phyloP scores from a whole-genome alignment of 2,888 invertebrate genomes.

The Aspidiotus rigidus region DNA sequence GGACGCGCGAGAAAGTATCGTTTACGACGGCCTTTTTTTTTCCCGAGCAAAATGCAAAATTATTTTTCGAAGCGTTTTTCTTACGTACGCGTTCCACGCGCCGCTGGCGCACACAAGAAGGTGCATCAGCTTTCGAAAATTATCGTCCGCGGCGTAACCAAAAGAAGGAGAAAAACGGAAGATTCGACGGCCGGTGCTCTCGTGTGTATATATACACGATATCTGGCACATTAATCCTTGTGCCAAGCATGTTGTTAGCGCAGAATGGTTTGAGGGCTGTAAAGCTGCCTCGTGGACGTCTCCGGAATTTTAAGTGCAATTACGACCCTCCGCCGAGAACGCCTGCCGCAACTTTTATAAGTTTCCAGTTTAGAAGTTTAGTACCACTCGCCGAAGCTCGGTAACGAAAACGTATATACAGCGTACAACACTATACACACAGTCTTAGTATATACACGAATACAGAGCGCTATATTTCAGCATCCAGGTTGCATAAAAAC shows the following conservation, averaged over 20 bases:
- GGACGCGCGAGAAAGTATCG: too few species aligned
- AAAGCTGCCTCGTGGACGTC: constrained; percentile 24
- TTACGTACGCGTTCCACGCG: too few species aligned
- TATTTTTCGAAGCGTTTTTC: too few species aligned
- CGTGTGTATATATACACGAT: neutral
- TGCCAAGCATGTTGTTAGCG: constrained; percentile 25
- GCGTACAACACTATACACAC: neutral
- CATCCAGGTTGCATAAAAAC: constrained; percentile 19
- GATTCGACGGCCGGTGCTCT: neutral
- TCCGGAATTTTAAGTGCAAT: constrained; percentile 25
- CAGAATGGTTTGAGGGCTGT: constrained; percentile 13
- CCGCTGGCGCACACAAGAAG: neutral
- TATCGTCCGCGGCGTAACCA: constrained; percentile 3
- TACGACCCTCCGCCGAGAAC: constrained; percentile 15
- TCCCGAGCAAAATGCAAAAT: too few species aligned
- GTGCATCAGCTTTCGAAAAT: constrained; percentile 6
- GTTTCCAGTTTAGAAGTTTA: constrained; percentile 19
- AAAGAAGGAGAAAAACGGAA: neutral
- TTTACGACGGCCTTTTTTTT: too few species aligned
- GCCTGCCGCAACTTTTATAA: neutral
- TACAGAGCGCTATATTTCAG: constrained; percentile 1
- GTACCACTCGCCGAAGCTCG: neutral
- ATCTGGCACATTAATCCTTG: constrained; percentile 19
- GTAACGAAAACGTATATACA: neutral
- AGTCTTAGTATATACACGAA: neutral